Evolutionary conservation across 2,113 vertebrate genomes (phyloP), one percentile per base, ranked within the genome.

Genomic region (Pholis gunnellus): DNA sequence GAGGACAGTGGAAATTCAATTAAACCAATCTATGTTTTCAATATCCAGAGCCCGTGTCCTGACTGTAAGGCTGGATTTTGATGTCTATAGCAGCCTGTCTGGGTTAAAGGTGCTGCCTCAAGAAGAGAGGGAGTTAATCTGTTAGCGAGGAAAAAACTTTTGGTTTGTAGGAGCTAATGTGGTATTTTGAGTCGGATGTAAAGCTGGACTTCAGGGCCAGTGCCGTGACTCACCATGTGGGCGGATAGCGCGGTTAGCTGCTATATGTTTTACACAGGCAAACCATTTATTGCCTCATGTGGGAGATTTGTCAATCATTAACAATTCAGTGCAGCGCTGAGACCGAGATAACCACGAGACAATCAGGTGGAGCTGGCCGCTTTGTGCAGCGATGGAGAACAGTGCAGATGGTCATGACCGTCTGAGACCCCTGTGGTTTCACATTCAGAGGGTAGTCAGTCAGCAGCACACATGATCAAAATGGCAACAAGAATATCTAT

Each of bases 1-100:
- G 75, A 90, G 83, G 81, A 93, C 82, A 91, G 78, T 92, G 84
- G 85, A 94, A 93, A 94, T 92, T 94, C 91, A 94, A 92, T 95
- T 93, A 92, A 94, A 94, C 68, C 91, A 87, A 94, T 94, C 89
- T 91, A 87, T 89, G 84, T 88, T 88, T 80, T 89, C 82, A 75
- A 79, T 85, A 83, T 74, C 81, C 63, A 84, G 38, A 81, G 82
- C 67, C 44, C 61, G 72, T 44, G 25, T 74, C 38, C 36, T 11
- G 67, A 78, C 71, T 54, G 40, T 82, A 66, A 48, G 36, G 70
- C 20, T 38, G 50, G 15, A 74, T 54, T 72, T 64, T 64, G 34
- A 78, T 11, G 5, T 83, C 1, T 63, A 46, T 20, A 15, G 38
- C 34, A 40, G 44, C 29, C 59, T n/a, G n/a, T 29, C 29, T 76